These are phyloP conservation scores for Tinea semifulvella DNA, from an alignment of 2,888 invertebrate species.

Conservation along the genomic window DNA sequence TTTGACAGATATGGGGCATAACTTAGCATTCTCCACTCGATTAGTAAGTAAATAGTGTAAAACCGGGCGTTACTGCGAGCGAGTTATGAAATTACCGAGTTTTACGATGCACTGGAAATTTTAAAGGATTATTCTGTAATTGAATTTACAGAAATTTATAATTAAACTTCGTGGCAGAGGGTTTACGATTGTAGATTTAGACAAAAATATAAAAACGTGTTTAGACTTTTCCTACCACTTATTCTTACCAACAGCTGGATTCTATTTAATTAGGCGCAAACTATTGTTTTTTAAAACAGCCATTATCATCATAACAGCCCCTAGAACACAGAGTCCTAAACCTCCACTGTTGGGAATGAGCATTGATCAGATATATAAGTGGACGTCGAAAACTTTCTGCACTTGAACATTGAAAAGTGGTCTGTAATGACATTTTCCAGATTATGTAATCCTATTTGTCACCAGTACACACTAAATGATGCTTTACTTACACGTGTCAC, in stretches of 20 bases:
- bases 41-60: slow-evolving; percentile 12
- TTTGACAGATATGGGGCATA: slow-evolving; percentile 16
- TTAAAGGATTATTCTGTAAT: background rate
- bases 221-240: slow-evolving; percentile 1
- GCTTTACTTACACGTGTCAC: too few species aligned
- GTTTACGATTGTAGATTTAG: too few species aligned
- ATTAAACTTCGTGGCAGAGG: too few species aligned
- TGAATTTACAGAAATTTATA: background rate
- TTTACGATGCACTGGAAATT: too few species aligned
- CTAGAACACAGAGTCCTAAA: too few species aligned
- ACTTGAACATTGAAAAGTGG: background rate
- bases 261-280: slow-evolving; percentile 9
- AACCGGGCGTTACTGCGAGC: slow-evolving; percentile 3
- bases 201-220: background rate
- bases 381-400: too few species aligned
- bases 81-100: slow-evolving; percentile 12
- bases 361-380: too few species aligned
- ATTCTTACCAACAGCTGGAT: background rate
- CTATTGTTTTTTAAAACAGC: too few species aligned
- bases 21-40: slow-evolving; percentile 14
- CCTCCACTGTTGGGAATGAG: too few species aligned
- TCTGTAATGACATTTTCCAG: background rate
- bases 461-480: too few species aligned
- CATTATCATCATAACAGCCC: too few species aligned
- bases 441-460: too few species aligned